Base-by-base conservation (phyloP, 1,140 invertebrate genomes). In the Eueides isabella region DNA sequence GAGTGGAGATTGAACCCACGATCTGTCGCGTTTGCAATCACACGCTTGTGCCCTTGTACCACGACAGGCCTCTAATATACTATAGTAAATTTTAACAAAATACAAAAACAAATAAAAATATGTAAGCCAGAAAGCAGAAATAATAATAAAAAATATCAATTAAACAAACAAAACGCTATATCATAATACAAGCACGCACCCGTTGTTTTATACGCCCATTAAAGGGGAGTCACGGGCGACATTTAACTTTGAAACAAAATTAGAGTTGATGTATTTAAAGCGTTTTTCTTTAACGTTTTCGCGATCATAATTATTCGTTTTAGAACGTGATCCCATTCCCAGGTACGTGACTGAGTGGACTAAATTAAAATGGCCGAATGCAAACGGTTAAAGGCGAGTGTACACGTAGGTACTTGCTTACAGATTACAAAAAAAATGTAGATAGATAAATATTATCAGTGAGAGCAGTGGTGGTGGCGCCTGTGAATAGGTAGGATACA, bases 321-420 rank as follows among this genome's bases (percentile, higher is more conserved):
- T 76, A 82, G 79, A 67, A 89, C 87, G 87, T 89, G 87, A 88
- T 86, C 80, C 86, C 85, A 89, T 89, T 89, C 75, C 77, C 38
- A 44, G 41, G 77, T 48, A 89, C 87, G 87, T 89, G 87, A 85
- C 84, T 67, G 79, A 79, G 67, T 81, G 80, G 76, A 84, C 78
- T 77, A 75, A 80, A 72, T 77, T 74, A 76, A 68, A 67, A 55
- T 55, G 19, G 48, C 48, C 48, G 48, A 73, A 75, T 75, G 72
- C 77, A 77, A 81, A 75, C 61, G 62, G 23, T 23, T 61, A 68
- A 61, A 69, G 41, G 38, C 19, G 23, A 55, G 38, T 29, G 74
- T n/a, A 71, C 29, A 67, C 33, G 48, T 55, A 12, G n/a, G n/a
- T n/a, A 16, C 16, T 14, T 38, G 4, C 35, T 38, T 16, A 38